A percentile compares a stretch with the other conserved stretches of the same genome.
Conservation (phyloP, 64 coral and sea anemone genomes). For the Actinia equina region DNA sequence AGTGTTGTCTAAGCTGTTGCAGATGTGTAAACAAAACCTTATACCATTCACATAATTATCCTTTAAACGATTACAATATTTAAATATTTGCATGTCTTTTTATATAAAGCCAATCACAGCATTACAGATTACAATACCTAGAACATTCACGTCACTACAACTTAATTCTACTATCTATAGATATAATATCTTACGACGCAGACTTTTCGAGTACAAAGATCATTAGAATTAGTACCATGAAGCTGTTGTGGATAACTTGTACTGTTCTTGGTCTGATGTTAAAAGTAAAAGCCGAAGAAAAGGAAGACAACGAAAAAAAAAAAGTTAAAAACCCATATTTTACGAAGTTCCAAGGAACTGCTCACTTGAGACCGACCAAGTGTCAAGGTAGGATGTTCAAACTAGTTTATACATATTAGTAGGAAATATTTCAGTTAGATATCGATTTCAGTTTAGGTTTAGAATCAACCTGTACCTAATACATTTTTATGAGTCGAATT, state of each 20-base stretch:
- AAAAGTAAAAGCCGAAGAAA: neutral
- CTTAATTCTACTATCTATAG: too few relatives aligned
- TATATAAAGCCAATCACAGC: neutral
- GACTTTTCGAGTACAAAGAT: neutral
- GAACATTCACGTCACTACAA: neutral
- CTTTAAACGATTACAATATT: neutral
- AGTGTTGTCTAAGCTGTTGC: neutral
- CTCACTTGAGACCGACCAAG: slow-evolving; percentile 37
- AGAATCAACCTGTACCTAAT: too few relatives aligned
- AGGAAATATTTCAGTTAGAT: too few relatives aligned
- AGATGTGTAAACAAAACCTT: neutral
- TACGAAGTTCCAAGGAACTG: slow-evolving; percentile 47
- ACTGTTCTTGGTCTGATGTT: neutral
- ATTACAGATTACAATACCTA: neutral
- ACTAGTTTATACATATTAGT: too few relatives aligned
- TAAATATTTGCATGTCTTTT: neutral
- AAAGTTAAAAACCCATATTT: slow-evolving; percentile 56
- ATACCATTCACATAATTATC: neutral
- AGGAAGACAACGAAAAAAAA: neutral
- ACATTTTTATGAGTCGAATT: too few relatives aligned
- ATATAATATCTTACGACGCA: too few relatives aligned
- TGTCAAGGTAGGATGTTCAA: slow-evolving; percentile 38
- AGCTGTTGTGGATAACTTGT: neutral
- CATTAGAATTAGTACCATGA: neutral
- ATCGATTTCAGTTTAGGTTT: too few relatives aligned